phyloP scores from a whole-genome alignment of 2,797 vertebrate species.

The Harpagifer antarcticus region DNA sequence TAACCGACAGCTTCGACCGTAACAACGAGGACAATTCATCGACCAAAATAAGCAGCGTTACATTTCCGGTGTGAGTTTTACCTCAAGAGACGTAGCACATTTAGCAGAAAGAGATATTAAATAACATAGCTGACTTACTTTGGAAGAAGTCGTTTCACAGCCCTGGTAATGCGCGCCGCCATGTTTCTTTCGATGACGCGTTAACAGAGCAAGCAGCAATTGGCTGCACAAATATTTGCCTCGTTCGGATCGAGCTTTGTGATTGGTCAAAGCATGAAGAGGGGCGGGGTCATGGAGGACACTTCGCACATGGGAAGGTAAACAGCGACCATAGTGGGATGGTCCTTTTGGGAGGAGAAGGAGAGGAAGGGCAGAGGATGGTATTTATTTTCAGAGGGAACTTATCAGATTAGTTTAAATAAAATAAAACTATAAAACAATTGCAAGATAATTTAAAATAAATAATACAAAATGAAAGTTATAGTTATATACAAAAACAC shows the following conservation, averaged over 20 bases:
- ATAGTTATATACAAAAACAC: slow-evolving; percentile 41
- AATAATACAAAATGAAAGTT: not conserved
- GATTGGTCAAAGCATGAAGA: slow-evolving; percentile 64
- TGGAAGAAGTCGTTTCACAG: slow-evolving; percentile 59
- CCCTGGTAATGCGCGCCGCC: slow-evolving; percentile 76
- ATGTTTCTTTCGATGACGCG: slow-evolving; percentile 73
- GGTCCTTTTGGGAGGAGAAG: not conserved
- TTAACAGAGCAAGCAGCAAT: slow-evolving; percentile 39
- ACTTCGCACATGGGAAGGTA: slow-evolving; percentile 62
- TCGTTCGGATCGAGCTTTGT: not conserved
- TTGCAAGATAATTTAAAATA: not conserved
- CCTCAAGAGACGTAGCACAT: rapidly evolving
- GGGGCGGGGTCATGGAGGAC: slow-evolving; percentile 31
- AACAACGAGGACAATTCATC: not conserved
- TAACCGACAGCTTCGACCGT: not conserved
- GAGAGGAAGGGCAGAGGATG: too few species aligned
- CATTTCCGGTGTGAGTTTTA: rapidly evolving
- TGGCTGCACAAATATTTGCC: slow-evolving; percentile 57
- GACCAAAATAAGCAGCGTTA: not conserved
- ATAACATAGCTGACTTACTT: slow-evolving; percentile 78
- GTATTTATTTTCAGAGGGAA: not conserved
- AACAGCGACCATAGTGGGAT: slow-evolving; percentile 30
- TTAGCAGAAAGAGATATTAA: not conserved
- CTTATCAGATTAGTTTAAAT: not conserved
- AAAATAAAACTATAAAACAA: not conserved